These are phyloP conservation scores for Bostrychus sinensis DNA, from an alignment of 2,113 vertebrate genomes.

Conservation along the genomic window DNA sequence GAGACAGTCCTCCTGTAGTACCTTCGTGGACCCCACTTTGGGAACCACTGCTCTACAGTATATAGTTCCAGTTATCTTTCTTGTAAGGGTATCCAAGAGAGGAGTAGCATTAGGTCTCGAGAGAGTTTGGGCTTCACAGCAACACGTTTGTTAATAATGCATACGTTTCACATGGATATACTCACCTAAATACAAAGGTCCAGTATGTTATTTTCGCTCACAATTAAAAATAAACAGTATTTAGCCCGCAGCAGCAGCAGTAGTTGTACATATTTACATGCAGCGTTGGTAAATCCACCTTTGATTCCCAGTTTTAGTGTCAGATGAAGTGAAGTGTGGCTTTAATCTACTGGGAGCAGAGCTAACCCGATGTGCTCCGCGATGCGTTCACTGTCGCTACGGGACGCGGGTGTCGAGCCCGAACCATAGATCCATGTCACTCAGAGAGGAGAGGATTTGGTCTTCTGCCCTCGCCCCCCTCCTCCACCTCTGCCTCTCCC, in stretches of 20 bases:
- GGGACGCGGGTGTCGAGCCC: slow-evolving; percentile 29
- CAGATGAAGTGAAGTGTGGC: slow-evolving; percentile 61
- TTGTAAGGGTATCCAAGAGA: too few relatives aligned
- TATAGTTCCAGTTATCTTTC: too few relatives aligned
- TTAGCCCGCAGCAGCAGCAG: background rate
- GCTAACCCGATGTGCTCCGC: slow-evolving; percentile 54
- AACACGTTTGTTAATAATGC: too few relatives aligned
- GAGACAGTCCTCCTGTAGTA: too few relatives aligned
- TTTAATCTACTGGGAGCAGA: slow-evolving; percentile 69
- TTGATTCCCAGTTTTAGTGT: slow-evolving; percentile 44
- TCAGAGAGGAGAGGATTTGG: slow-evolving; percentile 19
- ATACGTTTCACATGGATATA: too few relatives aligned
- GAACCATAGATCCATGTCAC: slow-evolving; percentile 37
- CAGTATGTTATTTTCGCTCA: too few relatives aligned
- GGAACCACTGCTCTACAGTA: too few relatives aligned
- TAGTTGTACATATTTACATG: slow-evolving; percentile 38
- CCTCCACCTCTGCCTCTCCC: too few relatives aligned
- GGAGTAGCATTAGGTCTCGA: too few relatives aligned
- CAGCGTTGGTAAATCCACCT: slow-evolving; percentile 32
- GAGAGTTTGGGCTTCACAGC: too few relatives aligned
- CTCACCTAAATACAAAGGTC: too few relatives aligned
- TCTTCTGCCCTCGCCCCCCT: background rate
- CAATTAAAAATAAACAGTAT: slow-evolving; percentile 50
- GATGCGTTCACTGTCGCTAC: slow-evolving; percentile 31
- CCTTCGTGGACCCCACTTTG: too few relatives aligned